Conservation (phyloP, 2,113 vertebrate genomes). For the Bombycilla garrulus region DNA sequence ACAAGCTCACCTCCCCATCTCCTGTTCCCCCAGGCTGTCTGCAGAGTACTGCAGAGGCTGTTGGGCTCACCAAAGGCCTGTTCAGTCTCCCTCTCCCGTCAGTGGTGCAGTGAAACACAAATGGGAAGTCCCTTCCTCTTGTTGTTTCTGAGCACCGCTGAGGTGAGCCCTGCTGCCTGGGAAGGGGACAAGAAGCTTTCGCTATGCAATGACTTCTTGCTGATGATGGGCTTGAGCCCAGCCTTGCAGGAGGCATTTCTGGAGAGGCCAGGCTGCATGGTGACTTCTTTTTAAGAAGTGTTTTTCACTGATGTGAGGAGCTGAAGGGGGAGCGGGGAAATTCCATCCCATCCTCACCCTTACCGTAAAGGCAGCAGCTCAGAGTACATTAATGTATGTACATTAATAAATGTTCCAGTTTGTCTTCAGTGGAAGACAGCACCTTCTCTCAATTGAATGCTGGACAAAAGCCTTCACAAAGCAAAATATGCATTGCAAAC, state of each 20-base stretch:
- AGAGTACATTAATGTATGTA: neutral
- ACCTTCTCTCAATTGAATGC: slow-evolving; percentile 3
- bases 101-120: neutral
- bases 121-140: neutral
- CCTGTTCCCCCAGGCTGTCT: neutral
- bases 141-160: neutral
- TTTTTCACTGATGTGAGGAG: neutral
- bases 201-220: neutral
- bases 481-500: slow-evolving; percentile 69
- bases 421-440: slow-evolving; percentile 27
- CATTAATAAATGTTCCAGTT: slow-evolving; percentile 44
- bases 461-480: slow-evolving; percentile 64
- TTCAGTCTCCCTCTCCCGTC: neutral
- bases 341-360: slow-evolving; percentile 24
- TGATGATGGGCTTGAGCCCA: neutral
- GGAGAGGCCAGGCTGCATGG: neutral
- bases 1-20: neutral
- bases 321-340: neutral
- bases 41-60: neutral
- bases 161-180: neutral
- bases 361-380: slow-evolving; percentile 10
- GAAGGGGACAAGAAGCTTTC: neutral
- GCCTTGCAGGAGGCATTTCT: neutral
- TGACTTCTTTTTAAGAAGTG: neutral
- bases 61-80: neutral